phyloP scores from a whole-genome alignment of 2,113 vertebrate genomes.

The Triplophysa siluroides region DNA sequence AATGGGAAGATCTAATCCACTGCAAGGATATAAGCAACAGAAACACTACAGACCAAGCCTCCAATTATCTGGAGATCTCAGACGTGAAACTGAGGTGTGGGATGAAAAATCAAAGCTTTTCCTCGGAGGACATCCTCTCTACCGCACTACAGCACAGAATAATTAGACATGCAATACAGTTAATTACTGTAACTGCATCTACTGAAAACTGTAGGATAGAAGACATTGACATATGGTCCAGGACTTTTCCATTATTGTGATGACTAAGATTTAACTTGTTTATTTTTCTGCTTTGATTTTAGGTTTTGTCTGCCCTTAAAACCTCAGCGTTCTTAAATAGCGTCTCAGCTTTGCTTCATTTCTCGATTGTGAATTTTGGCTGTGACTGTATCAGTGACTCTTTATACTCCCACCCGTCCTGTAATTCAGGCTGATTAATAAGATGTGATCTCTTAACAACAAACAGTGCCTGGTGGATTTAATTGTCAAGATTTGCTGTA shows the following conservation, averaged over 20 bases:
- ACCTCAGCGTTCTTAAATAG: background rate
- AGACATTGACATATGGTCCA: background rate
- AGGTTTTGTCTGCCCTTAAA: background rate
- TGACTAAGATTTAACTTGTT: background rate
- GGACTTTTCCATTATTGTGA: background rate
- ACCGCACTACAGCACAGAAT: conserved; percentile 28
- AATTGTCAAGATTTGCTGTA: conserved; percentile 11
- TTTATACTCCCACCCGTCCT: conserved; percentile 17
- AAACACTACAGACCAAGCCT: conserved; percentile 29
- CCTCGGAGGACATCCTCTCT: conserved; percentile 44
- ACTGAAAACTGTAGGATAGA: background rate
- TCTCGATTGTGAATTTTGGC: conserved; percentile 12
- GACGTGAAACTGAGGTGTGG: conserved; percentile 46
- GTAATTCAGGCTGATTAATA: conserved; percentile 29
- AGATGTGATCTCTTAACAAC: conserved; percentile 28
- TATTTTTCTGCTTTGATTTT: background rate
- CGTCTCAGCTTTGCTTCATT: conserved; percentile 3
- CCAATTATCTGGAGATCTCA: conserved; percentile 52
- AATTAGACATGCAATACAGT: conserved; percentile 46
- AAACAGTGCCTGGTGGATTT: conserved; percentile 21
- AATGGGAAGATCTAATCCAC: conserved; percentile 42
- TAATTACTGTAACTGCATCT: conserved; percentile 41
- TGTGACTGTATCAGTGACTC: conserved; percentile 13
- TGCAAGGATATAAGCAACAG: conserved; percentile 35
- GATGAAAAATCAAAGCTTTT: conserved; percentile 51